phyloP scores from a whole-genome alignment of 2,797 vertebrate species.

The Pogoniulus pusillus region DNA sequence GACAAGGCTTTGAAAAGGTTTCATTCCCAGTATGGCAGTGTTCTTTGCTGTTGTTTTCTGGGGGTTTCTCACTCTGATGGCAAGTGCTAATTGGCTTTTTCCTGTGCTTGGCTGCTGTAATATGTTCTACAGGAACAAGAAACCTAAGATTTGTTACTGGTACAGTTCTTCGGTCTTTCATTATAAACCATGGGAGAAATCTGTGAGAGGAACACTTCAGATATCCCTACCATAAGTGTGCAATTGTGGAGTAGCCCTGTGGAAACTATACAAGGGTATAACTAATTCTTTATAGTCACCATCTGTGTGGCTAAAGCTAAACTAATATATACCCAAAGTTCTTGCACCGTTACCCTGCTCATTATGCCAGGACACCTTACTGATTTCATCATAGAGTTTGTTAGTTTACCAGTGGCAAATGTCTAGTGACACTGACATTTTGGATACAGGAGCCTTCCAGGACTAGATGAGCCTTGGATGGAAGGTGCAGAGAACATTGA shows the following conservation, averaged over 20 bases:
- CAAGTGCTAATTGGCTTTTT: not conserved
- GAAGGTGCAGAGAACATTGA: not conserved
- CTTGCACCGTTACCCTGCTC: not conserved
- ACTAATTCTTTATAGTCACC: not conserved
- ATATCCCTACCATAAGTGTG: not conserved
- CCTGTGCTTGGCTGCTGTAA: not conserved
- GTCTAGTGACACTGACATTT: not conserved
- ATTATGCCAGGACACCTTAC: not conserved
- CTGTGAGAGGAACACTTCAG: not conserved
- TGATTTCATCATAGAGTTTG: not conserved
- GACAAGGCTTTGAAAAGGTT: not conserved
- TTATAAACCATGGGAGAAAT: not conserved
- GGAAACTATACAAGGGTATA: not conserved
- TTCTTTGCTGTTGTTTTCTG: not conserved
- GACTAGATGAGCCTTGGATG: not conserved
- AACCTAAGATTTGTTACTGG: not conserved
- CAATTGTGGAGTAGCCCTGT: fast-evolving
- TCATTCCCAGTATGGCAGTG: not conserved
- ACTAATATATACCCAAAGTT: not conserved
- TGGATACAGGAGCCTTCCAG: not conserved
- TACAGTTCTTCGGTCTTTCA: not conserved
- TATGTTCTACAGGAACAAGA: not conserved
- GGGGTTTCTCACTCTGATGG: not conserved
- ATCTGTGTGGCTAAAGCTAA: not conserved
- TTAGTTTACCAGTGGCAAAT: not conserved